Base-by-base conservation (phyloP, 2,888 invertebrate species). In the Drosophila koepferae region DNA sequence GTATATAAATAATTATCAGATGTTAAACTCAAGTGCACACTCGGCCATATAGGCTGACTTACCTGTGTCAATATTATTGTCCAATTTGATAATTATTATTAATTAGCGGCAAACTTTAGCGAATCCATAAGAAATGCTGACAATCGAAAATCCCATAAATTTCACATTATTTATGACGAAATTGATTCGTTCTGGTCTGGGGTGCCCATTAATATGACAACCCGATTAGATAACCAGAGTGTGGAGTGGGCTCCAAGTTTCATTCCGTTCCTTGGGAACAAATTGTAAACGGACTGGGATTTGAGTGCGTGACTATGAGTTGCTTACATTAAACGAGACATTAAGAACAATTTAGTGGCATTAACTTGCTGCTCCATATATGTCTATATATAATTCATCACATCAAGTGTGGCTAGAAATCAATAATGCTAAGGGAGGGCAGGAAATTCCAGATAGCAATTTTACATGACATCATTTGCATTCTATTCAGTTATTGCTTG, bases 21-120 rank as follows among this genome's bases (percentile, higher is more conserved):
- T 63, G 41, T 46, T 71, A 63, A 71, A 64, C 55, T 77, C 40
- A 64, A 77, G 79, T 63, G 68, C 46, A 66, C 61, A 70, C 70
- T 73, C 58, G 63, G 9, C 59, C 12, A 28, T 18, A 44, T 46
- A 41, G 53, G 48, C 79, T 51, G 70, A 59, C 61, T 70, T 74
- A 60, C 14, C 20, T 14, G 14, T 63, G 76, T 80, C 78, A 80
- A 80, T 75, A 69, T 69, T 58, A 72, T 72, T 75, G 76, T 65
- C 40, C 64, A 68, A 75, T 79, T 79, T 65, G 67, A 68, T 65
- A 75, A 75, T 72, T 68, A 68, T 78, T 79, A 80, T 79, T 78
- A 78, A 78, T 78, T 80, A 66, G 56, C 63, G 38, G 18, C 51
- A 40, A 34, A 2, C 34, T 67, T 49, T 12, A 10, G 48, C 66